Conservation (phyloP, 2,888 invertebrate genomes). For the Cyaniris semiargus region DNA sequence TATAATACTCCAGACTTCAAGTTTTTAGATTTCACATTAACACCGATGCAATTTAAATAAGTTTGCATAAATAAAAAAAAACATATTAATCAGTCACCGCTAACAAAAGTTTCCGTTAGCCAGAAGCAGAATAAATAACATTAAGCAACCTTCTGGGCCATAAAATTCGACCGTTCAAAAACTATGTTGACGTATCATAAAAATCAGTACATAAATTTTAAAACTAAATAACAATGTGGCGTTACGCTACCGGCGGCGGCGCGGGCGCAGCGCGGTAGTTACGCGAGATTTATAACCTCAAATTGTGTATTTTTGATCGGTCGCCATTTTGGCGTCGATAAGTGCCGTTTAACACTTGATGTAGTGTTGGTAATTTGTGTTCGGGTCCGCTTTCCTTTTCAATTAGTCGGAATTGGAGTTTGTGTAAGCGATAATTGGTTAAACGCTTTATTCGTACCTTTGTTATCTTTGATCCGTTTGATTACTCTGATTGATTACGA, state of each 20-base stretch:
- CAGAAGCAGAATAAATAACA: not conserved
- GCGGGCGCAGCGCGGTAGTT: slow-evolving; percentile 45
- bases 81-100: not conserved
- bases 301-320: slow-evolving; percentile 79
- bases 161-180: slow-evolving; percentile 22
- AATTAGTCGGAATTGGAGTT: slow-evolving; percentile 75
- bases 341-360: slow-evolving; percentile 80
- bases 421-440: slow-evolving; percentile 58
- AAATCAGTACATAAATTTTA: slow-evolving; percentile 65
- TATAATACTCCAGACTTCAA: not conserved
- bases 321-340: slow-evolving; percentile 74
- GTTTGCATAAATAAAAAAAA: not conserved
- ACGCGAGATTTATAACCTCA: slow-evolving; percentile 74
- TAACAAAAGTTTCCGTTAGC: not conserved
- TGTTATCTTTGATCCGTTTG: slow-evolving; percentile 21
- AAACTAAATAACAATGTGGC: slow-evolving; percentile 63
- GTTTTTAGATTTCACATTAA: not conserved
- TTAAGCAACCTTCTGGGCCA: not conserved
- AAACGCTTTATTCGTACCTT: slow-evolving; percentile 48
- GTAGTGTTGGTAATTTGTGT: slow-evolving; percentile 78
- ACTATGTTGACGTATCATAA: slow-evolving; percentile 40
- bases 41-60: not conserved
- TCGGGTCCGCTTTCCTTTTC: slow-evolving; percentile 72
- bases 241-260: slow-evolving; percentile 59
- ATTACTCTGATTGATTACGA: slow-evolving; percentile 16